Base-by-base conservation (phyloP, 2,888 invertebrate genomes). In the Sycophila texana region DNA sequence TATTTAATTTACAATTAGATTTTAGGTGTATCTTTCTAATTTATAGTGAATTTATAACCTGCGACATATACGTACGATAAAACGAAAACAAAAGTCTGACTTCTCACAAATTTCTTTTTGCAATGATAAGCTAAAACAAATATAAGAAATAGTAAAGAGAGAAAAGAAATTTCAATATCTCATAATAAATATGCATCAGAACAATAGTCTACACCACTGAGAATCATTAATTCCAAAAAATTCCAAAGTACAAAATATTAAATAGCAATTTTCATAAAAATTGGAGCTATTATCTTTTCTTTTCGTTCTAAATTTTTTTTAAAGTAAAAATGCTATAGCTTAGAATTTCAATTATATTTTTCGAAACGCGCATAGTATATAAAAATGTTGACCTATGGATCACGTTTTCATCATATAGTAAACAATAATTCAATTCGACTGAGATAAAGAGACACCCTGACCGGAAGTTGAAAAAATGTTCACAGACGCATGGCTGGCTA, bases 401-500 rank as follows among this genome's bases (percentile, higher is more conserved):
- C 51, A 14, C 12, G n/a, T 55, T 63, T 47, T 0, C 26, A 57
- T 39, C 4, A 51, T 18, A 51, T 60, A 20, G 66, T 7, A 74
- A 72, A 78, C 61, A 70, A 80, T 57, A 39, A 74, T 79, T 70
- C 3, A 74, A 65, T 63, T 63, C 47, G 39, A 63, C 18, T 73
- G 20, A 74, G 16, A 65, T 20, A 67, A 51, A 67, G 47, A 39
- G 63, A 63, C 47, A 82, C 85, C 84, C 86, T 88, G 86, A 87
- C 85, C 84, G 87, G 87, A 88, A 89, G 87, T 89, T 88, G 84
- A 85, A 87, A 88, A 88, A 88, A 89, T 90, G 90, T 90, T 90
- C 90, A 90, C 90, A 90, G 90, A 90, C 90, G 90, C 90, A 89
- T 90, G 90, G 90, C 90, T 90, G 90, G 90, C 90, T 88, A 90